Percentiles rank a stretch among this genome's conserved stretches.
Evolutionary conservation across 92 coral and sea anemone species (phyloP).

Genomic region (Siderastrea radians): DNA sequence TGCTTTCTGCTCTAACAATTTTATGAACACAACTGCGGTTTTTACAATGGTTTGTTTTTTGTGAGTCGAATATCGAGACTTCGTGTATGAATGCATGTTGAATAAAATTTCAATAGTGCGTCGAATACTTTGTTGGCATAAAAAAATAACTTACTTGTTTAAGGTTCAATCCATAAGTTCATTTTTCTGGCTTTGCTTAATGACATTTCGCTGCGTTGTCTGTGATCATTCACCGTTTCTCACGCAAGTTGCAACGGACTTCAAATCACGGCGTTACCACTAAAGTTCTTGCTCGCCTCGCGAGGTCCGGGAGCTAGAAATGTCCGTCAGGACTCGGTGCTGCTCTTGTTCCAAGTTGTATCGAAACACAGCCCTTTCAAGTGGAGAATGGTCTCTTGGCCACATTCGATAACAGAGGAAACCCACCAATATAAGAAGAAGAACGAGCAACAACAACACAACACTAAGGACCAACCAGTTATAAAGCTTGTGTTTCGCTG

Average conservation of each 20-base stretch:
- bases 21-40: background rate
- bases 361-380: slow-evolving; percentile 17
- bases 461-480: slow-evolving; percentile 62
- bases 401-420: slow-evolving; percentile 64
- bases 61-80: slow-evolving; percentile 9
- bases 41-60: background rate
- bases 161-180: background rate
- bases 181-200: background rate
- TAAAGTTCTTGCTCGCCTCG: slow-evolving; percentile 18
- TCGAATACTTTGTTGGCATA: background rate
- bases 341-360: slow-evolving; percentile 11
- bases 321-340: background rate
- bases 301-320: slow-evolving; percentile 26
- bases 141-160: background rate
- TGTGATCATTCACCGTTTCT: background rate
- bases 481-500: slow-evolving; percentile 45
- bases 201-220: background rate
- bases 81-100: too few relatives aligned
- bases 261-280: too few relatives aligned
- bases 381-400: slow-evolving; percentile 39
- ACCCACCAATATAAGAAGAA: slow-evolving; percentile 64
- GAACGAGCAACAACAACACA: slow-evolving; percentile 51
- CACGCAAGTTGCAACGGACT: background rate
- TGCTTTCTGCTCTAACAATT: too few relatives aligned
- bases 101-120: background rate